These are phyloP conservation scores for Hirtodrosophila trivittata DNA, from an alignment of 2,888 invertebrate genomes.

Conservation along the genomic window DNA sequence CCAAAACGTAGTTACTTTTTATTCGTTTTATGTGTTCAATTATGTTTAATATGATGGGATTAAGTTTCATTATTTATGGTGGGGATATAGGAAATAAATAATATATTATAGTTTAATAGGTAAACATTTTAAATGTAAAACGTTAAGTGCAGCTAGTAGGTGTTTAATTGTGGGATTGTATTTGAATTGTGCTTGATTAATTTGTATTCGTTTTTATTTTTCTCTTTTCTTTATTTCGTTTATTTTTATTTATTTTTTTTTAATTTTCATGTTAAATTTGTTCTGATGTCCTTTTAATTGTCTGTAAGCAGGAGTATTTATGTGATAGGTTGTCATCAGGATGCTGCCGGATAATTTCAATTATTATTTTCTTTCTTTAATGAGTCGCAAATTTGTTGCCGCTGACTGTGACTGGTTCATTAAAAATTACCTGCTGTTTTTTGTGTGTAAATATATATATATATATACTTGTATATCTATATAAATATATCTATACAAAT, in stretches of 20 bases:
- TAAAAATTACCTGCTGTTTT: slow-evolving; percentile 42
- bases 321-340: slow-evolving; percentile 11
- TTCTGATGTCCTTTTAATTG: slow-evolving; percentile 18
- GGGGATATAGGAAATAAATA: no score
- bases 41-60: no score
- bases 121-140: no score
- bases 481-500: not conserved
- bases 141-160: no score
- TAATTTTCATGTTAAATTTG: not conserved
- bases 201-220: no score
- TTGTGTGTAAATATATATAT: slow-evolving; percentile 24
- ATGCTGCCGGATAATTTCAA: slow-evolving; percentile 19
- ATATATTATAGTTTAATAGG: no score
- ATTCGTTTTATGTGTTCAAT: no score
- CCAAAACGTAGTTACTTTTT: no score
- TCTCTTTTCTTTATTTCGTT: slow-evolving; percentile 5
- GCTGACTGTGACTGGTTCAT: slow-evolving; percentile 27
- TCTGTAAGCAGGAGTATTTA: slow-evolving; percentile 15
- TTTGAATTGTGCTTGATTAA: no score
- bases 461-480: not conserved
- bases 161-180: no score
- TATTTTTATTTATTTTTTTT: not conserved
- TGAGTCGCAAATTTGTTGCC: slow-evolving; percentile 4
- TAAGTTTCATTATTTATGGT: no score
- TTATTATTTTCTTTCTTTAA: slow-evolving; percentile 34